A percentile compares a stretch with the other conserved stretches of the same genome.
phyloP scores from a whole-genome alignment of 2,888 invertebrate genomes.

The Cepaea hortensis region DNA sequence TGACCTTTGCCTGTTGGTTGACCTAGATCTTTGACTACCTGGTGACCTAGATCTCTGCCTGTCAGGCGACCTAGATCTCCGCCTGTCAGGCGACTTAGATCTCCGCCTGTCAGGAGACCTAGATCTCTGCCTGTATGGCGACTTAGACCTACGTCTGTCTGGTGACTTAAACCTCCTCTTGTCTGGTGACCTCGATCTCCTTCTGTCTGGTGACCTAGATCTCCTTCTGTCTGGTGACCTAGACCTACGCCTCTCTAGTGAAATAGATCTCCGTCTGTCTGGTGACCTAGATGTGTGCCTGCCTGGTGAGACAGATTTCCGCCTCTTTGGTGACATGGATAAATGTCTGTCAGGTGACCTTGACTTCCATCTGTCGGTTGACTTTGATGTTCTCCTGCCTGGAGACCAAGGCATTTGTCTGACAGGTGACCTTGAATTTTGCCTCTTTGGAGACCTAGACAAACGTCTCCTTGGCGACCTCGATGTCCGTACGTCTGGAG shows the following conservation, averaged over 20 bases:
- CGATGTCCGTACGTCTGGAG: neutral
- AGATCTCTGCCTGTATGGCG: neutral
- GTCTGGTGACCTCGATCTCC: slow-evolving; percentile 11
- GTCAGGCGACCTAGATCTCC: neutral
- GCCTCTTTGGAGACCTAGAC: neutral
- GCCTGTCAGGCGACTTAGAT: neutral
- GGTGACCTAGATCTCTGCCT: neutral
- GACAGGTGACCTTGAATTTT: neutral
- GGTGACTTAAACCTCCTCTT: neutral
- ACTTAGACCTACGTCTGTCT: neutral
- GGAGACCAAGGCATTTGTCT: neutral
- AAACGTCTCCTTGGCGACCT: neutral
- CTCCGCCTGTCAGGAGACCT: neutral
- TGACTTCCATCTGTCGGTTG: neutral
- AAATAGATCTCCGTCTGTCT: no score
- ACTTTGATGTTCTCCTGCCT: slow-evolving; percentile 9
- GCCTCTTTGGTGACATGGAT: neutral
- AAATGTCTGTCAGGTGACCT: no score
- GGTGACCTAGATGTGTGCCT: neutral
- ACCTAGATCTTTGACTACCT: neutral
- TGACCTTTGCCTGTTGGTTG: neutral
- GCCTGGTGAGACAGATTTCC: neutral
- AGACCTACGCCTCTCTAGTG: neutral
- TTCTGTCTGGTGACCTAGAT: slow-evolving; percentile 8
- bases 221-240: neutral